Conservation (phyloP, 2,888 invertebrate species). For the Empis livida region DNA sequence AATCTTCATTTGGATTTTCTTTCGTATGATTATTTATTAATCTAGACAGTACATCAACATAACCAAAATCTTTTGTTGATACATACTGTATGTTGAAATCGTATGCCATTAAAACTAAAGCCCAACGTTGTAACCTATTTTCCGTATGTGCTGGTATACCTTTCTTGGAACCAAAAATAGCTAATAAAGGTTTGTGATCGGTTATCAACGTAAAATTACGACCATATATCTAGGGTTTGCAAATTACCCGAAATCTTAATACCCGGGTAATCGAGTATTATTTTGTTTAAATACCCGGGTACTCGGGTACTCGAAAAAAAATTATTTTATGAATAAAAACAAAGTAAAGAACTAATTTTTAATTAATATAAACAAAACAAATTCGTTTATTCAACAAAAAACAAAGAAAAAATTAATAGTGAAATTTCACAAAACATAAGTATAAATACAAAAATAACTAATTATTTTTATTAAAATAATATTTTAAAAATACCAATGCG, state of each 20-base stretch:
- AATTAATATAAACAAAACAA: background rate
- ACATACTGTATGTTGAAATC: too few relatives aligned
- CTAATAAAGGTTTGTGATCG: constrained; percentile 8
- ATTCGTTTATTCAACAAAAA: background rate
- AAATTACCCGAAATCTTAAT: too few relatives aligned
- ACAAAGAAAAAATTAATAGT: background rate
- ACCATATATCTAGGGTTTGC: constrained; percentile 2
- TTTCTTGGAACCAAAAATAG: constrained; percentile 8
- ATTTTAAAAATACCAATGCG: background rate
- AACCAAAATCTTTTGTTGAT: too few relatives aligned
- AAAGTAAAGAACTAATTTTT: background rate
- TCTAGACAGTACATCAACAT: too few relatives aligned
- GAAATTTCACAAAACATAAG: too few relatives aligned
- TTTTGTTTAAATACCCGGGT: background rate
- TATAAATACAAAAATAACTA: background rate
- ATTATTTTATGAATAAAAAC: background rate
- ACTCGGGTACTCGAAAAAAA: background rate
- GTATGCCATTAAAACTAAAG: too few relatives aligned
- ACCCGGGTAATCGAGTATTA: too few relatives aligned
- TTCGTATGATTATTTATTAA: too few relatives aligned
- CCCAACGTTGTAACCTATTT: too few relatives aligned
- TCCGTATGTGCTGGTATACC: too few relatives aligned
- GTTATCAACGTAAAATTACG: constrained; percentile 7
- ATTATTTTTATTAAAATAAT: constrained; percentile 1
- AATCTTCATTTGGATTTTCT: too few relatives aligned